Conservation (phyloP, 1,140 invertebrate species). For the Yoshiicerus persimilis region DNA sequence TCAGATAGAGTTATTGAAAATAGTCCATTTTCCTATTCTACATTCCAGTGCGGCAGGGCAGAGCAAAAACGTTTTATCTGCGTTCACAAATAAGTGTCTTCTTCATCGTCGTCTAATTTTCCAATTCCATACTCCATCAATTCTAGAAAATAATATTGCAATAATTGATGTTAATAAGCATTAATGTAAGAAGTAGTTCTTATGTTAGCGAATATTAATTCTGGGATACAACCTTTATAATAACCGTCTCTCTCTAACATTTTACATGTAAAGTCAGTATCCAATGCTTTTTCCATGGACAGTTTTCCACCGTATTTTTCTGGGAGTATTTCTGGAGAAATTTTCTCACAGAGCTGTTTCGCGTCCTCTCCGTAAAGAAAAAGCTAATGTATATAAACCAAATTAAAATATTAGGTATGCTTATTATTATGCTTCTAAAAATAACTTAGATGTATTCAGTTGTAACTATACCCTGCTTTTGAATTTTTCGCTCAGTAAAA, state of each 20-base stretch:
- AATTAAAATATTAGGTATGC: no score
- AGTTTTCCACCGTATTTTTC: background rate
- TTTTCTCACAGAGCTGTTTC: background rate
- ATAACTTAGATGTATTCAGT: no score
- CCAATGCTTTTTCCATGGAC: background rate
- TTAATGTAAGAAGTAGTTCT: background rate
- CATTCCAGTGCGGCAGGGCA: no score
- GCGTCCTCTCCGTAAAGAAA: background rate
- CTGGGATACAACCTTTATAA: background rate
- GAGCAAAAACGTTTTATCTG: no score
- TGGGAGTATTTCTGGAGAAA: background rate
- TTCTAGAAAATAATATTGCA: background rate
- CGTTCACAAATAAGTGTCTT: no score
- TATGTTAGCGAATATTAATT: background rate
- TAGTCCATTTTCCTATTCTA: no score
- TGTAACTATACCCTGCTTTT: background rate
- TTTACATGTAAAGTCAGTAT: background rate
- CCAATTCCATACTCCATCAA: no score
- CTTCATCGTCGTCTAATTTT: no score
- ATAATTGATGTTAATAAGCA: background rate
- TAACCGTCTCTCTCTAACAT: background rate
- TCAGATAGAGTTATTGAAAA: no score
- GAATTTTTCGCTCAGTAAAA: background rate
- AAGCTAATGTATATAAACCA: no score
- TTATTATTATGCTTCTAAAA: background rate